Base-by-base conservation (phyloP, 2,888 invertebrate species). In the Galeopsomyia nigrocyanea region DNA sequence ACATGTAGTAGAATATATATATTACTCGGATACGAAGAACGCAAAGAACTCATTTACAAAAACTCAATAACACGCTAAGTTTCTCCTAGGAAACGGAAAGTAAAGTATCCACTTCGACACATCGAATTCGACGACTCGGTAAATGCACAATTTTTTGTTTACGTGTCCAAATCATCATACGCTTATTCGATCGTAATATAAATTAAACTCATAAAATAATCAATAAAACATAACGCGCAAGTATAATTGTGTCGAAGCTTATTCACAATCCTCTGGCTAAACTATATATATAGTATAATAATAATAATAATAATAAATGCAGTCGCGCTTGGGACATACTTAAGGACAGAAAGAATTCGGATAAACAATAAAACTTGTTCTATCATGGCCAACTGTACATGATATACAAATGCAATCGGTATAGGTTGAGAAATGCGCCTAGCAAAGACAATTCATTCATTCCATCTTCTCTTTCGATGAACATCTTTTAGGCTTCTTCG, bases 381-480 rank as follows among this genome's bases (percentile, higher is more conserved):
- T 77, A 77, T 77, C 72, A 78, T 77, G 78, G 78, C 79, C 71
- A 26, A 77, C 80, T 82, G 81, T 82, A 82, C 81, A 82, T 78
- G 81, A 81, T 80, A 81, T 82, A 82, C 80, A 81, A 80, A 75
- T 81, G 78, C 75, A 79, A 79, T 75, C 70, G 69, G 73, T 75
- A 69, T 70, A 77, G 57, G 46, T 47, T 26, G 55, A 61, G 66
- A 71, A 73, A 72, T 75, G 67, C 66, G 55, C 17, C 62, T 63
- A 75, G 31, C 69, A 50, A 71, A 26, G 68, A 53, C 71, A 73
- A 69, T 71, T 66, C 56, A 47, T 53, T 39, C 58, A n/a, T 68
- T 63, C 60, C 71, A 62, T 73, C 61, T 68, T 66, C 73, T 66
- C 75, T 75, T 75, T 75, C 75, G 73, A 75, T 75, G 75, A 75